Evolutionary conservation across 1,140 invertebrate species (phyloP), one percentile per base, ranked within the genome.

Genomic region (Drosophila seguyi): DNA sequence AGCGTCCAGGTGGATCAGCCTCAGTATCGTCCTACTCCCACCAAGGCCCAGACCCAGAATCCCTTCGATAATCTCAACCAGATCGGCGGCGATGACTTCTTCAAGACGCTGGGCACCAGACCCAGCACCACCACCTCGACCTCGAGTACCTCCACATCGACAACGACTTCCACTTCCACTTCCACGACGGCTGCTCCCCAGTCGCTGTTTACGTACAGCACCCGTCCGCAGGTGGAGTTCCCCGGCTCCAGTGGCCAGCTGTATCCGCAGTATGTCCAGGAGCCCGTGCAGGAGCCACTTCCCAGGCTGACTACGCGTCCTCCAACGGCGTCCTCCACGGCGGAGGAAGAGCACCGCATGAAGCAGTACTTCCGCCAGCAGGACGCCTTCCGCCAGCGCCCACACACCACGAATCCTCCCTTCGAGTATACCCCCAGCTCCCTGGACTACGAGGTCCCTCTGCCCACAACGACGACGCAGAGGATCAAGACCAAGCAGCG

Each of bases 301-400:
- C 87, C 84, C 7, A 71, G 84, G 0, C 59, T 91, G 6, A 92
- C 91, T 0, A 92, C 86, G 3, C 73, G 86, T 2, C 87, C 85
- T 0, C 78, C 91, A 6, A 66, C 71, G 0, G 42, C 55, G n/a
- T n/a, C n/a, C 5, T 75, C 53, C 4, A 91, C 75, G 0, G 65
- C 39, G 0, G 69, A 78, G 42, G 91, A 92, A 20, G 91, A 92
- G 56, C 79, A 72, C 8, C 90, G 80, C 39, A 92, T 92, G 92
- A 92, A 92, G 63, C 80, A 90, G 14, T 92, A 92, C 72, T 92
- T 81, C 88, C 92, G 90, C 2, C 82, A 92, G 60, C 92, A 92
- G 58, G 87, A 92, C 31, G 90, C 91, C 34, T 92, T 92, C 82
- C 92, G 92, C 14, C 87, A 92, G 60, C 84, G 91, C 0, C 91